Base-by-base conservation (phyloP, 1,140 invertebrate genomes). In the Cherax quadricarinatus region DNA sequence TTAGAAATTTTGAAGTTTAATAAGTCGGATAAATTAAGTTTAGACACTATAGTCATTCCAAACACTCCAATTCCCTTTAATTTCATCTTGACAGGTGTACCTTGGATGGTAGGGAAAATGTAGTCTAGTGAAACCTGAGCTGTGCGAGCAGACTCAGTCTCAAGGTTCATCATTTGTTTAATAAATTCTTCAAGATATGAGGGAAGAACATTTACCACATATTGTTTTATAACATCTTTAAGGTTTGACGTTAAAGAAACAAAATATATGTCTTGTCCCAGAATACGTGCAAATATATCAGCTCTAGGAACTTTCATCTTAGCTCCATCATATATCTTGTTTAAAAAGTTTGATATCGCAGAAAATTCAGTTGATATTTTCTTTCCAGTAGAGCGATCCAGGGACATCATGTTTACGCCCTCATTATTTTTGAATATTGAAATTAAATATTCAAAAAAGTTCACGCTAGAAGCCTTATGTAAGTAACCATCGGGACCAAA, bases 401-500 rank as follows among this genome's bases (percentile, higher is more conserved):
- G 16, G 7, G 24, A 9, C n/a, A 78, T 14, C 60, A 12, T 21
- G 30, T 78, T 78, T 7, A 30, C 57, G 4, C 81, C 41, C 30
- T 48, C 83, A 12, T 81, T 81, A 12, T 75, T 18, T 57, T 30
- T 10, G 12, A 85, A 53, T 41, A 84, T 62, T 24, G 81, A 78
- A 12, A 18, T 16, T 16, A 83, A 21, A 60, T 84, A 81, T n/a
- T 85, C 9, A n/a, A 90, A 84, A 5, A 90, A 41, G 18, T 84
- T 82, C n/a, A n/a, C 62, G 10, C n/a, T 49, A 41, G 21, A 48
- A 21, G 81, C 49, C 6, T 12, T 75, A 4, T 60, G 24, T 30
- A 90, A 16, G 88, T 90, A 90, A 30, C 88, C 79, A 73, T 66
- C 88, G 30, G 88, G 88, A 53, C 88, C 88, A 57, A 90, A 83